phyloP scores from a whole-genome alignment of 1,140 invertebrate species.

The Pristionchus pacificus region DNA sequence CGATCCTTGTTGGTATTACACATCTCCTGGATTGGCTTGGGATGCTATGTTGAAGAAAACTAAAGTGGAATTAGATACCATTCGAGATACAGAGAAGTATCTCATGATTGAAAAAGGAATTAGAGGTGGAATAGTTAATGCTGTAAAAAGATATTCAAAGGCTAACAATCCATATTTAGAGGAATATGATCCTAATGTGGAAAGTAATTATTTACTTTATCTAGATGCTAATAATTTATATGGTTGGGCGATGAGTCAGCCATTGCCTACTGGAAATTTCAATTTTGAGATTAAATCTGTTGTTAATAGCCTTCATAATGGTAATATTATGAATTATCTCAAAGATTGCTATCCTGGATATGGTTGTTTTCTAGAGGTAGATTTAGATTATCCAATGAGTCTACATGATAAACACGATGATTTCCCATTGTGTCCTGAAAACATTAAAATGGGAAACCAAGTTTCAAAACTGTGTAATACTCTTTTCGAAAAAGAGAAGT shows the following conservation, averaged over 20 bases:
- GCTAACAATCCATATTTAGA: constrained; percentile 48
- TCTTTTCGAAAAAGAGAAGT: no score
- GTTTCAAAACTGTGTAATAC: no score
- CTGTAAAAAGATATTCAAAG: constrained; percentile 37
- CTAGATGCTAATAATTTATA: constrained; percentile 46
- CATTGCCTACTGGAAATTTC: constrained; percentile 31
- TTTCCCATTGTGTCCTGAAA: no score
- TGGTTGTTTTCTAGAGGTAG: no score
- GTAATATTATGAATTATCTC: no score
- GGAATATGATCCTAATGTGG: constrained; percentile 31
- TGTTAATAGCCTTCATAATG: no score
- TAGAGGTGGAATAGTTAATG: constrained; percentile 42
- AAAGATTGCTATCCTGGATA: no score
- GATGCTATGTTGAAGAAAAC: constrained; percentile 45
- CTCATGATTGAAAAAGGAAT: constrained; percentile 44
- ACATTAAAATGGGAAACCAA: no score
- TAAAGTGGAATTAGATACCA: constrained; percentile 9
- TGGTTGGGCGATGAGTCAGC: constrained; percentile 32
- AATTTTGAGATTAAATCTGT: no score
- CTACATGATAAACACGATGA: no score
- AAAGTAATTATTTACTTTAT: constrained; percentile 40
- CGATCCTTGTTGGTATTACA: constrained; percentile 50
- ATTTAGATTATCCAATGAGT: no score
- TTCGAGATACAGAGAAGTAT: constrained; percentile 40
- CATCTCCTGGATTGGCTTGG: constrained; percentile 44